Evolutionary conservation across 1,140 invertebrate genomes (phyloP).

Genomic region (Dreissena polymorpha): DNA sequence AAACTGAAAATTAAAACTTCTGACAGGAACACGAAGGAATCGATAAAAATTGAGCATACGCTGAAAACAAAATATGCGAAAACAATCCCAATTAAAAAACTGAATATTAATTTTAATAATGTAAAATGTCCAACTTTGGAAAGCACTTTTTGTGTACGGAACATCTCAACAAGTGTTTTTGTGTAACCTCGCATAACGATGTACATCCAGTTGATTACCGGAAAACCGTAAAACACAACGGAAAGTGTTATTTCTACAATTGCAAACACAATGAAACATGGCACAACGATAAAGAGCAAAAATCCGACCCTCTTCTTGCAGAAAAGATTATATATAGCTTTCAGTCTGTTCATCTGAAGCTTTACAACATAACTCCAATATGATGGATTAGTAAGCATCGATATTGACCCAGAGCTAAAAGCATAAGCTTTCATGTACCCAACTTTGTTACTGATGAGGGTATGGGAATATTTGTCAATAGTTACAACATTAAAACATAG

Average conservation of each 20-base stretch:
- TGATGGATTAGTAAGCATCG: no score
- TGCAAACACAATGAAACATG: no score
- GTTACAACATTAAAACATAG: neutral
- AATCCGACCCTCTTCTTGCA: no score
- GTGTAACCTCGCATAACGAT: slow-evolving; percentile 9
- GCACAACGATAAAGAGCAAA: no score
- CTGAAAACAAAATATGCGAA: slow-evolving; percentile 25
- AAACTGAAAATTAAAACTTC: slow-evolving; percentile 21
- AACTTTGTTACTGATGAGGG: neutral
- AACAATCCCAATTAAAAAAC: neutral
- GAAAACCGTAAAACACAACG: slow-evolving; percentile 9
- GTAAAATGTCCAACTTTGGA: neutral
- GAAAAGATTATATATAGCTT: neutral
- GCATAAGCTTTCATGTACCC: slow-evolving; percentile 13
- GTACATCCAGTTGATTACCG: slow-evolving; percentile 8
- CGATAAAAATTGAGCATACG: no score
- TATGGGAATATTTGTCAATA: slow-evolving; percentile 1
- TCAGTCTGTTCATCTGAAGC: neutral
- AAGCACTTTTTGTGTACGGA: neutral
- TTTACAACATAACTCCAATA: slow-evolving; percentile 11
- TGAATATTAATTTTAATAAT: neutral
- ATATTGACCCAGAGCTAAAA: no score
- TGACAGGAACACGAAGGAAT: slow-evolving; percentile 2
- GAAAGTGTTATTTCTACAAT: neutral
- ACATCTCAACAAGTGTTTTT: no score